These are phyloP conservation scores for Hanleya hanleyi DNA, from an alignment of 2,888 invertebrate genomes.

Conservation along the genomic window DNA sequence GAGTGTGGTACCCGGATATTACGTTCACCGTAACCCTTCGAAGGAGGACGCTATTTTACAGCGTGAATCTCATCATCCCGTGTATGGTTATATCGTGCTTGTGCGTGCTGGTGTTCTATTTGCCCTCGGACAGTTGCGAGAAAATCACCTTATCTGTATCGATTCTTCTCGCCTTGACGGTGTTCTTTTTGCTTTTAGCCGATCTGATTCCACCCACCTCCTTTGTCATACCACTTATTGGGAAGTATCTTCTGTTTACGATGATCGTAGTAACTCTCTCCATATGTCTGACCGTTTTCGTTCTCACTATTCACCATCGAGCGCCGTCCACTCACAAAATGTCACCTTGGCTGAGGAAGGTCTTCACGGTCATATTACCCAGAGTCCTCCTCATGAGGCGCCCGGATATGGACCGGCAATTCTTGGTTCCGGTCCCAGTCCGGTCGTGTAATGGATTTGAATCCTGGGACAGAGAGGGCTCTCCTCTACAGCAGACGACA, in stretches of 20 bases:
- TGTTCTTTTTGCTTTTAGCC: constrained; percentile 98
- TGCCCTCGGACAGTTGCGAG: constrained; percentile 98
- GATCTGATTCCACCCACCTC: constrained; percentile 99
- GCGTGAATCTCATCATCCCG: constrained; percentile 96
- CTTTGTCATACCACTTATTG: constrained; percentile 95
- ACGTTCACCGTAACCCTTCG: constrained; percentile 73
- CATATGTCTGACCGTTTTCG: constrained; percentile 98
- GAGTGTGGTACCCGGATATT: constrained; percentile 74
- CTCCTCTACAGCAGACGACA: constrained; percentile 64
- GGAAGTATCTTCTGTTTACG: constrained; percentile 95
- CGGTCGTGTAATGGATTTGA: constrained; percentile 44
- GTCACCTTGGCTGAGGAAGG: constrained; percentile 96
- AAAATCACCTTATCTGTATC: constrained; percentile 97
- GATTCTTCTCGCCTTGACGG: constrained; percentile 98
- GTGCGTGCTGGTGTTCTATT: constrained; percentile 95
- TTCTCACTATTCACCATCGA: constrained; percentile 97
- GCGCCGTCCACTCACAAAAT: constrained; percentile 98
- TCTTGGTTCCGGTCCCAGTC: constrained; percentile 24
- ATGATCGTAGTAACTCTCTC: constrained; percentile 97
- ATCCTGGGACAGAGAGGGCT: constrained; percentile 76
- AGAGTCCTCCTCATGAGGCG: constrained; percentile 92
- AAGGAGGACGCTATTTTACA: constrained; percentile 88
- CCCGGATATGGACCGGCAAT: constrained; percentile 75
- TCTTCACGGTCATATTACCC: constrained; percentile 96
- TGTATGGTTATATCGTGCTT: constrained; percentile 97